These are phyloP conservation scores for Leptopilina myrica DNA, from an alignment of 2,888 invertebrate genomes.

Conservation along the genomic window DNA sequence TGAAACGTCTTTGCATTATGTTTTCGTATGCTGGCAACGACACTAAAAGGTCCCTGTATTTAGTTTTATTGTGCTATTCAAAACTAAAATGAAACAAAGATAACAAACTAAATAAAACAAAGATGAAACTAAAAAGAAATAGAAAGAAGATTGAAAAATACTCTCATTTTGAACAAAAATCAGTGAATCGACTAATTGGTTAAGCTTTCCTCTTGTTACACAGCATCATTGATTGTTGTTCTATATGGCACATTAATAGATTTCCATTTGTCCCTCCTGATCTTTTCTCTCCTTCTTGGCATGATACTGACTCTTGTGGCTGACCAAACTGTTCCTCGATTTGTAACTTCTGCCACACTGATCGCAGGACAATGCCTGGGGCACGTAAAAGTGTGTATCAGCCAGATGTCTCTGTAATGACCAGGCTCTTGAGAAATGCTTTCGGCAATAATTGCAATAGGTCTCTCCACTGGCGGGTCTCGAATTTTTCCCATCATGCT, in stretches of 20 bases:
- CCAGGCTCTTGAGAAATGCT: slow-evolving; percentile 78
- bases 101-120: too few relatives aligned
- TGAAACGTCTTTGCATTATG: too few relatives aligned
- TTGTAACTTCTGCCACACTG: slow-evolving; percentile 77
- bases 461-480: slow-evolving; percentile 58
- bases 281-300: slow-evolving; percentile 71
- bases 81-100: too few relatives aligned
- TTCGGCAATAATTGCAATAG: slow-evolving; percentile 76
- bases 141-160: neutral
- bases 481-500: slow-evolving; percentile 47
- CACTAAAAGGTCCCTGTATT: too few relatives aligned
- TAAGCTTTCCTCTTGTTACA: too few relatives aligned
- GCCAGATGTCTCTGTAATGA: slow-evolving; percentile 78
- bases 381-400: slow-evolving; percentile 78
- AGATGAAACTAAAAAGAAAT: too few relatives aligned
- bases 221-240: neutral
- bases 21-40: too few relatives aligned
- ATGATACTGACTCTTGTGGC: slow-evolving; percentile 78
- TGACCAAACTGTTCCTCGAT: slow-evolving; percentile 77
- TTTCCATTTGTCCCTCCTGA: slow-evolving; percentile 57
- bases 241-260: slow-evolving; percentile 38
- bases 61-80: too few relatives aligned
- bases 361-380: slow-evolving; percentile 77
- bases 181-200: neutral
- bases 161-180: neutral